These are phyloP conservation scores for Montipora efflorescens DNA, from an alignment of 64 coral and sea anemone species.

Conservation along the genomic window DNA sequence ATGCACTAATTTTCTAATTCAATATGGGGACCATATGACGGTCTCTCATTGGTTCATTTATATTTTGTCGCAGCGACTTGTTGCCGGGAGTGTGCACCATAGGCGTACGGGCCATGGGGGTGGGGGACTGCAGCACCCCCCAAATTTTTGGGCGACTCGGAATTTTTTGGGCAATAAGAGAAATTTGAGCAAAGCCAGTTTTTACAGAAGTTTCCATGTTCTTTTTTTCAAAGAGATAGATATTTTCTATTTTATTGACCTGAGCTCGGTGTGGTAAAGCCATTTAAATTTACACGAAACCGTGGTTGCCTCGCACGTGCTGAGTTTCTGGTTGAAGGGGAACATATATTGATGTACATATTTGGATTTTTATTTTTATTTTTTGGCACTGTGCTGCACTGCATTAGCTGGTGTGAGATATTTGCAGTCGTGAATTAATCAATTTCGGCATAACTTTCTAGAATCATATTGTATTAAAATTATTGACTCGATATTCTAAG, in stretches of 20 bases:
- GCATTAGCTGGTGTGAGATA: not conserved
- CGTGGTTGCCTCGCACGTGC: not conserved
- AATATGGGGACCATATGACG: too few relatives aligned
- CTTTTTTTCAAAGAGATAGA: not conserved
- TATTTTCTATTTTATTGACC: not conserved
- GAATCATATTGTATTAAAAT: not conserved
- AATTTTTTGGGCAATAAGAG: too few relatives aligned
- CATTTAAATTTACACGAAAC: not conserved
- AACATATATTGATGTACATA: slow-evolving; percentile 8
- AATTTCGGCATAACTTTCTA: not conserved
- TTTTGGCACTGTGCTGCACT: slow-evolving; percentile 3
- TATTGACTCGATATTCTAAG: not conserved
- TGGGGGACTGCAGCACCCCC: too few relatives aligned
- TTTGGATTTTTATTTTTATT: not conserved
- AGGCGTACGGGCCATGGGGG: too few relatives aligned
- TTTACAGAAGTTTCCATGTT: not conserved
- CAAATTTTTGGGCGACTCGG: too few relatives aligned
- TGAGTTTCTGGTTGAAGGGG: slow-evolving; percentile 10
- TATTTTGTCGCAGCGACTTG: too few relatives aligned
- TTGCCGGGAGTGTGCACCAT: too few relatives aligned
- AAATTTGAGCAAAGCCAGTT: too few relatives aligned
- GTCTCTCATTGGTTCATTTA: too few relatives aligned
- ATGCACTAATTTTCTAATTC: too few relatives aligned
- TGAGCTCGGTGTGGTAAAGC: not conserved
- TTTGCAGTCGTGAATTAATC: slow-evolving; percentile 12